Evolutionary conservation across 2,113 vertebrate species (phyloP), one percentile per base, ranked within the genome.

Genomic region (Halichoerus grypus): DNA sequence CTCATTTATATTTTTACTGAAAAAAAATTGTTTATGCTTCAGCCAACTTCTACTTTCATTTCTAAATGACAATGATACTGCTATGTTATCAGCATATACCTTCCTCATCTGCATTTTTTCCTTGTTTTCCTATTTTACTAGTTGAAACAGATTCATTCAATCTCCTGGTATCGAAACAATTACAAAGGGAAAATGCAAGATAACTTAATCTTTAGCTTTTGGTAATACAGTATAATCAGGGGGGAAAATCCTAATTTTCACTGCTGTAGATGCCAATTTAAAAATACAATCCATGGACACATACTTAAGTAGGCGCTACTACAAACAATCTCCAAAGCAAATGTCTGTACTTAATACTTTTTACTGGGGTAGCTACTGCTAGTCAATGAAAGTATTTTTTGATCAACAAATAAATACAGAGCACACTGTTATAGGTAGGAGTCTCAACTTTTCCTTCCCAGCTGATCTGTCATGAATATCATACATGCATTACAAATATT

Each of bases 401-500:
- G 15, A 67, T 14, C 19, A 77, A 82, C 28, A 36, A 31, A 42
- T 21, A 90, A 18, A 57, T 4, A 53, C 28, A 82, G 6, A 46
- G 51, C 61, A 71, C 31, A 84, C 5, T 22, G 14, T 42, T 85
- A 13, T 31, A 22, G 15, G 39, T 22, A 77, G 16, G 4, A 80
- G 26, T 85, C 28, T n/a, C 51, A 26, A 24, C 22, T 81, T 55
- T 85, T 91, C 90, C 77, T 85, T 61, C 55, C 36, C 67, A 91
- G 7, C 1, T 59, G 9, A 91, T 49, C 63, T 71, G 91, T 80
- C 90, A 76, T 55, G 84, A 91, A 57, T 36, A 71, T 18, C 36
- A 61, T 3, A 59, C 91, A 88, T 51, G 42, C 76, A 69, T 24
- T 28, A 93, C 76, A 95, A 93, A 61, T 71, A 91, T 69, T 83